Conservation (phyloP, 2,888 invertebrate genomes). For the Allolobophora icterica region DNA sequence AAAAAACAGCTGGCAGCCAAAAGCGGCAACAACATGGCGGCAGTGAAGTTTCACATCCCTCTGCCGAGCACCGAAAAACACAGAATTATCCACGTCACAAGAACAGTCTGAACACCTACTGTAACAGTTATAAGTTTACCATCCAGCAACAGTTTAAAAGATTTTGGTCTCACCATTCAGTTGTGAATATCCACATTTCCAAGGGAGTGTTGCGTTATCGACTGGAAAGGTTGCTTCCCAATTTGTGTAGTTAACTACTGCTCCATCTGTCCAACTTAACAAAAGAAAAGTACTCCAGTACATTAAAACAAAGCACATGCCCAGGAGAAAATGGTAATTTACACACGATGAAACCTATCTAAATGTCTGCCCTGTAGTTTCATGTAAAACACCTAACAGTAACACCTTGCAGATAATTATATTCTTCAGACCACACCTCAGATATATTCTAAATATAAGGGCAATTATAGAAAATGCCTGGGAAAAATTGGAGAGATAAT, state of each 20-base stretch:
- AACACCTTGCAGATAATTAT: too few relatives aligned
- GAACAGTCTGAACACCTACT: background rate
- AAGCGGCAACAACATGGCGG: too few relatives aligned
- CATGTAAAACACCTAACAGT: too few relatives aligned
- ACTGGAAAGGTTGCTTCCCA: background rate
- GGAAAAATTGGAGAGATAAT: too few relatives aligned
- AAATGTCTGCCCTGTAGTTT: background rate
- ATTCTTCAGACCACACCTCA: too few relatives aligned
- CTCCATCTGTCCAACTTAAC: background rate
- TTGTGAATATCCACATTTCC: constrained; percentile 22
- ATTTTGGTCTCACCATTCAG: constrained; percentile 9
- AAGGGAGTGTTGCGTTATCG: background rate
- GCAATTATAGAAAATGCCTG: too few relatives aligned
- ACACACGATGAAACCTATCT: background rate
- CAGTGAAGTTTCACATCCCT: too few relatives aligned
- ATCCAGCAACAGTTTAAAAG: background rate
- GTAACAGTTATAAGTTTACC: too few relatives aligned
- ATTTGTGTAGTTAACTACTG: background rate
- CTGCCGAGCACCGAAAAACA: too few relatives aligned
- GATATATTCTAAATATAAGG: too few relatives aligned
- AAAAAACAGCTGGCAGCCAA: too few relatives aligned
- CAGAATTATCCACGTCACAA: background rate
- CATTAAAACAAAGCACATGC: background rate
- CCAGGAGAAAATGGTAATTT: background rate
- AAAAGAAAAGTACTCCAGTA: background rate